A percentile compares a stretch with the other conserved stretches of the same genome.
Conservation (phyloP, 30 jellyfish, hydroid and myxozoan genomes). For the Rhopilema esculentum region DNA sequence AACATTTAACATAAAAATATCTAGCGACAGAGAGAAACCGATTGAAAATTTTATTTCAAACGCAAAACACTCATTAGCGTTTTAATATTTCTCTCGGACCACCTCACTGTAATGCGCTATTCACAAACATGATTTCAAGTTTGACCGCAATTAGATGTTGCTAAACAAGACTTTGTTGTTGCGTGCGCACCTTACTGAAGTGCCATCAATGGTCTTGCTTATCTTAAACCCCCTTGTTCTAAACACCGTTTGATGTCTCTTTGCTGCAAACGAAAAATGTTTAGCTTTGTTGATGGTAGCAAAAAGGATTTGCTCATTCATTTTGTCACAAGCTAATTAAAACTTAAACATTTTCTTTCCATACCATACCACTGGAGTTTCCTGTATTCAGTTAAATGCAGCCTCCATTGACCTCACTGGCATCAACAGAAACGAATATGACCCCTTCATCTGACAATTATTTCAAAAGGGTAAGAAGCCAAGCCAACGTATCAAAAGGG, state of each 20-base stretch:
- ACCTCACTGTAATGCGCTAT: neutral
- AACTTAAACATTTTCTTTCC: neutral
- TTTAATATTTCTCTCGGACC: neutral
- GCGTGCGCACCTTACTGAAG: too few species aligned
- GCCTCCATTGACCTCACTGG: too few species aligned
- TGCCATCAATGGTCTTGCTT: neutral
- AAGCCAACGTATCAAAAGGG: too few species aligned
- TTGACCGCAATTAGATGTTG: neutral
- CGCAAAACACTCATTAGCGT: neutral
- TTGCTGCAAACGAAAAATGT: neutral
- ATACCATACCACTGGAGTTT: neutral
- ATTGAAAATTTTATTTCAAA: too few species aligned
- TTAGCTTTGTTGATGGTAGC: neutral
- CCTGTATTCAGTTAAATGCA: too few species aligned
- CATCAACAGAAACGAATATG: too few species aligned
- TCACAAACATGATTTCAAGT: neutral
- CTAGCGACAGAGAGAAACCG: neutral
- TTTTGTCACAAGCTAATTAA: neutral
- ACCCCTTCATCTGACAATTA: too few species aligned
- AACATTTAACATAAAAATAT: too few species aligned
- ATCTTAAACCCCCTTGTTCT: neutral
- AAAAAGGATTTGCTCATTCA: neutral
- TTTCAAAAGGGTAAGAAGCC: too few species aligned
- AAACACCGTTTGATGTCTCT: neutral
- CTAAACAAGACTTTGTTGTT: neutral